Evolutionary conservation across 2,113 vertebrate genomes (phyloP), one percentile per base, ranked within the genome.

Genomic region (Salvelinus sp.): DNA sequence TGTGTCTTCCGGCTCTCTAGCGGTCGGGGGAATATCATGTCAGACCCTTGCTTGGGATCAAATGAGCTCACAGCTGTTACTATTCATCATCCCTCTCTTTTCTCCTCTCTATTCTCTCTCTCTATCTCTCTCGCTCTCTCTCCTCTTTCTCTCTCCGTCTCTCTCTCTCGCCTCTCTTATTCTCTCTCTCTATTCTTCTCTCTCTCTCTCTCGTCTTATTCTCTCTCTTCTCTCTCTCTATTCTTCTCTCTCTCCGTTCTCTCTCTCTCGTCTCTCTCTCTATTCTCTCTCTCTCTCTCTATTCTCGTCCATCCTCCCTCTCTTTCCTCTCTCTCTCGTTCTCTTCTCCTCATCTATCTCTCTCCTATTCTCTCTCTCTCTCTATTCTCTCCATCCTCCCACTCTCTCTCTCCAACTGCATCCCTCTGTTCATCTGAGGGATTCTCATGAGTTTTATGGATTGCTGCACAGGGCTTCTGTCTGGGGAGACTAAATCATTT

Each of bases 401-500:
- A 48, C 60, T 76, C 68, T 75, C 18, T 74, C 71, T 73, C 68
- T 30, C 25, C 71, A 58, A 58, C 71, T 67, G 76, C 27, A 67
- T 30, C 27, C 83, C 79, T 79, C 80, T 88, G 90, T 90, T 90
- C 77, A 87, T 88, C 82, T 84, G 72, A 81, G 83, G 83, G 83
- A 87, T 84, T 72, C 86, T 92, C 88, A 90, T 92, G 89, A 89
- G 91, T 92, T 92, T 91, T 92, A 91, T 92, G 89, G 87, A 92
- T 91, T 87, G 88, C 83, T 82, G 80, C 87, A 89, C 85, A 83
- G 65, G 82, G 50, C 74, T 83, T 70, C 78, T 54, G 88, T 92
- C 86, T 57, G 79, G 83, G 83, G 80, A 85, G 85, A 86, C 85
- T 84, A 90, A 90, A 92, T 91, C 80, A 92, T 90, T 89, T 85